phyloP scores from a whole-genome alignment of 2,888 invertebrate genomes.

The Ectobius pallidus region DNA sequence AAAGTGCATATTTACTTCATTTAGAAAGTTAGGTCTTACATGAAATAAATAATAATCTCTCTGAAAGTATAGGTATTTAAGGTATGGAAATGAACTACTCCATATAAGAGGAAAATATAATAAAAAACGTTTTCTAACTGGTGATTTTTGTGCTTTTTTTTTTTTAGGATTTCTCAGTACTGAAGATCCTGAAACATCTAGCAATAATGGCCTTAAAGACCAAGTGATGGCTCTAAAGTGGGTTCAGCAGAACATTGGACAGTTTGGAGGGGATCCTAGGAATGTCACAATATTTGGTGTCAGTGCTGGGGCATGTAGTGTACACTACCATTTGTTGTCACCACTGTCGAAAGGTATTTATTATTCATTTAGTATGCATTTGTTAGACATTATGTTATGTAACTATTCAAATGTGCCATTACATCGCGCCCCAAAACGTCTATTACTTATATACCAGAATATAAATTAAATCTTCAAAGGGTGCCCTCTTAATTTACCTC shows the following conservation, averaged over 20 bases:
- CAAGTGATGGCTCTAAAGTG: background rate
- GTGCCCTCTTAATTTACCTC: background rate
- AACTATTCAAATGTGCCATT: too few relatives aligned
- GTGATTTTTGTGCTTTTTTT: too few relatives aligned
- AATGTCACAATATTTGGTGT: slow-evolving; percentile 34
- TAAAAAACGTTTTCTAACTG: too few relatives aligned
- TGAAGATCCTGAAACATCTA: background rate
- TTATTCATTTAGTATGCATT: too few relatives aligned
- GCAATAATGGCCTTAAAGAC: slow-evolving; percentile 12
- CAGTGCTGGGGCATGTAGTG: slow-evolving; percentile 30
- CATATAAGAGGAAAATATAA: too few relatives aligned
- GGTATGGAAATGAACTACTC: too few relatives aligned
- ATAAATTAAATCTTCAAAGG: background rate
- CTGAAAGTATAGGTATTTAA: too few relatives aligned
- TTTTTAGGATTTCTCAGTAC: background rate
- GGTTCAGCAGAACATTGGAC: slow-evolving; percentile 7
- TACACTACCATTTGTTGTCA: slow-evolving; percentile 31
- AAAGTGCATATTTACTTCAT: too few relatives aligned
- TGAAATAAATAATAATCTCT: too few relatives aligned
- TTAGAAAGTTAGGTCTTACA: too few relatives aligned
- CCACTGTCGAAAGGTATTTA: slow-evolving; percentile 31
- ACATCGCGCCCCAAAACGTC: too few relatives aligned
- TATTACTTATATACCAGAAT: background rate
- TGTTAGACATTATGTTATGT: too few relatives aligned
- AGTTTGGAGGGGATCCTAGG: background rate